A percentile compares a stretch with the other conserved stretches of the same genome.
These are phyloP conservation scores for Poecilia wingei DNA, from an alignment of 2,797 vertebrate species.

Conservation along the genomic window DNA sequence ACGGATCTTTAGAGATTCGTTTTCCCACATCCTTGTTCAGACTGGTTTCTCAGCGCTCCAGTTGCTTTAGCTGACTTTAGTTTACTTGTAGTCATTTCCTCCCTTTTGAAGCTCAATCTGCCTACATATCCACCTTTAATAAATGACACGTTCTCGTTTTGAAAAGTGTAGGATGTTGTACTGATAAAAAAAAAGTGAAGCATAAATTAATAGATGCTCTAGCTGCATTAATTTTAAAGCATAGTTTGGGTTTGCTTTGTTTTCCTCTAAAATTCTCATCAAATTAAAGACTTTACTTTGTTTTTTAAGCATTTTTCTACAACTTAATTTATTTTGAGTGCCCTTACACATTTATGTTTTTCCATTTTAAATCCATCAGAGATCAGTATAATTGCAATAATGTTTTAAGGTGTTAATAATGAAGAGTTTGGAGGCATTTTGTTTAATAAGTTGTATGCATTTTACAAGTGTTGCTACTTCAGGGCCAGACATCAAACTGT, in stretches of 20 bases:
- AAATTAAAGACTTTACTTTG: background rate
- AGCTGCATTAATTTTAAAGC: background rate
- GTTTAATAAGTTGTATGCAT: background rate
- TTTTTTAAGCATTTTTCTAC: background rate
- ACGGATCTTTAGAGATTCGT: background rate
- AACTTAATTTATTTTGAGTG: background rate
- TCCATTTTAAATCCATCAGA: background rate
- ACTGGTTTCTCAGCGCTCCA: background rate
- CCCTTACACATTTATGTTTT: background rate
- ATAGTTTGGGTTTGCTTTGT: background rate
- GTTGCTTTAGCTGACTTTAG: background rate
- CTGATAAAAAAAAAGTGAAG: background rate
- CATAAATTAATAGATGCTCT: background rate
- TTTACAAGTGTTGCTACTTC: background rate
- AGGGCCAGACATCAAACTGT: slow-evolving; percentile 3
- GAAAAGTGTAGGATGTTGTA: too few relatives aligned
- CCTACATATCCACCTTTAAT: background rate
- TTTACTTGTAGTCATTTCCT: background rate
- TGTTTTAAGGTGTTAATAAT: background rate
- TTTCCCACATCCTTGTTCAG: slow-evolving; percentile 2
- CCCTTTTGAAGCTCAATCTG: background rate
- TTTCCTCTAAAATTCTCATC: background rate
- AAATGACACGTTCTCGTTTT: background rate
- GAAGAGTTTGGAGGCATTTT: background rate
- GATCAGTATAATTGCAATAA: background rate